These are phyloP conservation scores for Zaprionus taronus DNA, from an alignment of 1,140 invertebrate species.

Conservation along the genomic window DNA sequence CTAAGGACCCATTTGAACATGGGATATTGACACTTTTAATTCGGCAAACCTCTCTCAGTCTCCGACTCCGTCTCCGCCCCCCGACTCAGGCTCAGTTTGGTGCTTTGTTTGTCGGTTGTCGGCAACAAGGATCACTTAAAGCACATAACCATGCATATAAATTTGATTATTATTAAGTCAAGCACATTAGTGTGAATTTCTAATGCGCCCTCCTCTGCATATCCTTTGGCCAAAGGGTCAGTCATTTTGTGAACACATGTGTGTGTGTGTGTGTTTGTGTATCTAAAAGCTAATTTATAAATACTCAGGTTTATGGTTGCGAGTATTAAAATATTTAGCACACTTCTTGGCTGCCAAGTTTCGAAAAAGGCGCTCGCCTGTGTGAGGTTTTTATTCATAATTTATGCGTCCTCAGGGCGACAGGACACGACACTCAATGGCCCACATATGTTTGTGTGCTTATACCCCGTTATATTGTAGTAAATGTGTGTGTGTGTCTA, in stretches of 20 bases:
- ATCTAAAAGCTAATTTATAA: slow-evolving; percentile 74
- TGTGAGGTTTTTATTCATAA: slow-evolving; percentile 70
- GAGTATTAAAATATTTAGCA: slow-evolving; percentile 79
- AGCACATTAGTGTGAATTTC: slow-evolving; percentile 83
- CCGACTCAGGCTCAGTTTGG: slow-evolving; percentile 21
- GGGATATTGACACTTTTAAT: slow-evolving; percentile 69
- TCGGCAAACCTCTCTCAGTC: slow-evolving; percentile 21
- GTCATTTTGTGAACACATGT: slow-evolving; percentile 14
- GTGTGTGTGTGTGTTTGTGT: slow-evolving; percentile 32
- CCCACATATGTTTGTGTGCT: slow-evolving; percentile 2
- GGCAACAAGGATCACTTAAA: slow-evolving; percentile 56
- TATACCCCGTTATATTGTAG: not conserved
- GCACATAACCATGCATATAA: slow-evolving; percentile 84
- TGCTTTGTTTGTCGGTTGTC: slow-evolving; percentile 19
- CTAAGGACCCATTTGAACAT: slow-evolving; percentile 41
- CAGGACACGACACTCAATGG: slow-evolving; percentile 41
- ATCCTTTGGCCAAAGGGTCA: slow-evolving; percentile 37
- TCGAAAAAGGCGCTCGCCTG: slow-evolving; percentile 38
- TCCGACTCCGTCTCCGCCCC: slow-evolving; percentile 24
- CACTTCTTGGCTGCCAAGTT: slow-evolving; percentile 67
- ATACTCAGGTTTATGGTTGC: slow-evolving; percentile 76
- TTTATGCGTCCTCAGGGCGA: slow-evolving; percentile 70
- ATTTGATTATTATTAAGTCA: slow-evolving; percentile 85
- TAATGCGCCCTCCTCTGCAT: slow-evolving; percentile 51
- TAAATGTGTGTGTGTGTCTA: not conserved